Conservation (phyloP, 2,888 invertebrate genomes). For the Drosophila hawaiiensis region DNA sequence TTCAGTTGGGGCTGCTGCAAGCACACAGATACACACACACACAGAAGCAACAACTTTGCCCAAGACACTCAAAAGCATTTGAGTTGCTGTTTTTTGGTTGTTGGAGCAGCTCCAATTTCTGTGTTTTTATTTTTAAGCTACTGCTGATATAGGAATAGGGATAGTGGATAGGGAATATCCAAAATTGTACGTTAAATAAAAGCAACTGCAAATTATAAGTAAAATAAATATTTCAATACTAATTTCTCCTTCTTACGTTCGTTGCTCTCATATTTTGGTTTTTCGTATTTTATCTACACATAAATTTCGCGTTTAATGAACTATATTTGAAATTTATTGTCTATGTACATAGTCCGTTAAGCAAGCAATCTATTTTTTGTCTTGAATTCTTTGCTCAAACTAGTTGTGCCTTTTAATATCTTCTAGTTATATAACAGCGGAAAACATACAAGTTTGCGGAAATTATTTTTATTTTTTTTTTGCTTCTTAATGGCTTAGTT, state of each 20-base stretch:
- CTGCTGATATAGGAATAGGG: constrained; percentile 3
- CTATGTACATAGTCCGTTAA: not conserved
- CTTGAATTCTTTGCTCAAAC: not conserved
- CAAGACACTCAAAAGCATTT: constrained; percentile 52
- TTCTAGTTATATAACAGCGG: constrained; percentile 24
- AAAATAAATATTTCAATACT: not conserved
- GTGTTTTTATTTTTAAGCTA: not conserved
- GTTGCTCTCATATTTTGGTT: not conserved
- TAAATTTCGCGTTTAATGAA: not conserved
- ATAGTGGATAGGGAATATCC: not conserved
- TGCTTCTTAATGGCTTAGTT: constrained; percentile 19
- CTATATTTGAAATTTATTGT: not conserved
- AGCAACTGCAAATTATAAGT: not conserved
- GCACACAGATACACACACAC: constrained; percentile 25
- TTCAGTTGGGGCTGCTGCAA: constrained; percentile 55
- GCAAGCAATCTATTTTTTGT: not conserved
- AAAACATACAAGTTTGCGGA: constrained; percentile 16
- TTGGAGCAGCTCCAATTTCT: constrained; percentile 42
- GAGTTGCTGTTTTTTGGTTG: constrained; percentile 28
- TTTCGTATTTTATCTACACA: not conserved
- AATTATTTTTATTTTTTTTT: too few species aligned
- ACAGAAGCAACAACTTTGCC: constrained; percentile 37
- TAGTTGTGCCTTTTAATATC: not conserved
- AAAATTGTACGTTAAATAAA: not conserved
- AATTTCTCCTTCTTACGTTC: not conserved